Conservation (phyloP, 2,113 vertebrate genomes). For the Lasiurus borealis region DNA sequence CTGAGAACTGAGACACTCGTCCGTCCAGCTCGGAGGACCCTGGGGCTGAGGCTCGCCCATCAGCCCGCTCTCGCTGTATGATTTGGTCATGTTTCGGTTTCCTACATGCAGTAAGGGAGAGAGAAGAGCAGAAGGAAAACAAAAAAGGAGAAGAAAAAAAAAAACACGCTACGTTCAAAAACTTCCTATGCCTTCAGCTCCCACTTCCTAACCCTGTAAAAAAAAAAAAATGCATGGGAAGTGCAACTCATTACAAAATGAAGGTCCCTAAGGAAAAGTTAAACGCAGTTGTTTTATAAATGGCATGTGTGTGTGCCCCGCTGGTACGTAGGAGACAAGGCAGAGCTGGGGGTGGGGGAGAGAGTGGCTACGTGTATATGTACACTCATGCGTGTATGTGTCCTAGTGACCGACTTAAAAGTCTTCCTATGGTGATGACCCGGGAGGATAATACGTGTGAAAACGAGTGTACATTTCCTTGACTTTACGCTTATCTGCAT, state of each 20-base stretch:
- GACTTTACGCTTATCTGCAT: constrained; percentile 17
- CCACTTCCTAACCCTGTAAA: not conserved
- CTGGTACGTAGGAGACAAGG: constrained; percentile 8
- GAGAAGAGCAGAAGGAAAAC: constrained; percentile 62
- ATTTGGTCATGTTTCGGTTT: constrained; percentile 94
- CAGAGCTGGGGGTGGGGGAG: too few relatives aligned
- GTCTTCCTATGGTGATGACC: not conserved
- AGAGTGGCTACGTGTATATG: not conserved
- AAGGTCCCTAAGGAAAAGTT: constrained; percentile 18
- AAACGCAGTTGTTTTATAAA: not conserved
- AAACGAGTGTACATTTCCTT: not conserved
- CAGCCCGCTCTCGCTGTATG: constrained; percentile 92
- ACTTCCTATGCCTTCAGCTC: not conserved
- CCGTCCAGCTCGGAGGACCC: constrained; percentile 89
- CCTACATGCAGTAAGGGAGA: constrained; percentile 80
- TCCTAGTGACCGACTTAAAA: constrained; percentile 5
- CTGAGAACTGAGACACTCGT: constrained; percentile 90
- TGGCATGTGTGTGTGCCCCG: not conserved
- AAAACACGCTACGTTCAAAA: constrained; percentile 65
- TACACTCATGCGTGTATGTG: not conserved
- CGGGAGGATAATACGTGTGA: not conserved
- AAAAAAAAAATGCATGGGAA: constrained; percentile 44
- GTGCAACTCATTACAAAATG: not conserved
- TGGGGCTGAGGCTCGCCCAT: constrained; percentile 90
- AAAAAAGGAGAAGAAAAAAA: constrained; percentile 24